Base-by-base conservation (phyloP, 1,140 invertebrate species). In the Chrysoperla carnea region DNA sequence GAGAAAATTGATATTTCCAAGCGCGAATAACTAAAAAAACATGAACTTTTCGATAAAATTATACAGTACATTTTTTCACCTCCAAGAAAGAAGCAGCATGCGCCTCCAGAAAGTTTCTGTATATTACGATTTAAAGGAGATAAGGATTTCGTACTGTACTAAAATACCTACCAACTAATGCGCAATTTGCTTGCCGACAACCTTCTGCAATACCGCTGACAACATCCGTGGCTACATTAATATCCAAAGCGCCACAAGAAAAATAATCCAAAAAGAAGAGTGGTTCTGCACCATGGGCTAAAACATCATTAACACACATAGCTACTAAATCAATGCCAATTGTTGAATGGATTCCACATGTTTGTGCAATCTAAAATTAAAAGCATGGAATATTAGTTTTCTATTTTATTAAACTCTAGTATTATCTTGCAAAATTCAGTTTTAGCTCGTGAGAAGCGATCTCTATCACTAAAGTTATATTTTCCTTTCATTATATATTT, bases 231-330 rank as follows among this genome's bases (percentile, higher is more conserved):
- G 89, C 86, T 12, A 76, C 62, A 1, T 73, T 64, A 6, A 90
- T 73, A 52, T 93, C 72, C 36, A 98, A 65, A 46, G 77, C 69
- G 4, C 91, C 87, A 58, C 85, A 90, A 8, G 93, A 89, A 63
- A 92, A 95, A 61, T 98, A 98, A 67, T 98, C 93, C 1, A 98
- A 63, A 58, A 98, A 98, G 43, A 90, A 94, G 37, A 98, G 66
- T 0, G 93, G 92, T 55, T 92, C 87, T 0, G 93, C 94, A 14
- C 91, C 92, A 49, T 93, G 82, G 35, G 87, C 89, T 14, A 98
- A 63, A 38, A 98, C 77, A 62, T 98, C 93, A 67, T 99, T 99
- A 3, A 93, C 92, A 58, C 90, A 94, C 88, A 96, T 95, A 8
- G 93, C 94, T 8, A 99, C 93, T 29, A 98, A 69, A 67, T 98